Base-by-base conservation (phyloP, 2,797 vertebrate genomes). In the Myripristis jacobus region DNA sequence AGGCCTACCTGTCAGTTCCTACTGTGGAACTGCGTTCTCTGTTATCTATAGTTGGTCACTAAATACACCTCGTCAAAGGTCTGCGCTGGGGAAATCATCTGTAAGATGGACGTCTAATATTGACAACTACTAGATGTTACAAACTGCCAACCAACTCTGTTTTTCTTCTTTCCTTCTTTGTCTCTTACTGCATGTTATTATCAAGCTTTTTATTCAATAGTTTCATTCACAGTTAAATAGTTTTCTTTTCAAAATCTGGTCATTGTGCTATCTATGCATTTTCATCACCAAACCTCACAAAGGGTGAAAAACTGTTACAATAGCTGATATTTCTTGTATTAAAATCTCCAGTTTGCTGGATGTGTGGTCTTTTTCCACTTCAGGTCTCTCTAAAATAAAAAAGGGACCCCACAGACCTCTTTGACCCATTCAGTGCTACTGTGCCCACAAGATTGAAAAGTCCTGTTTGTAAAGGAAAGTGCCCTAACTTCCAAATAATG, bases 181-280 rank as follows among this genome's bases (percentile, higher is more conserved):
- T 77, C 54, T 72, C 63, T 73, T 73, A 75, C 83, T 80, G 84
- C 84, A 79, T 75, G 82, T 87, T 86, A 69, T 73, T 25, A 77
- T 80, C 66, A 79, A 55, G 77, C 66, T 41, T 61, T 69, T 73
- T 31, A 60, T 74, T 82, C 77, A 63, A 77, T 81, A 56, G 60
- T 72, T 72, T 75, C 38, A 59, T 80, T 88, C 54, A 66, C 55
- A 75, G 62, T 89, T 91, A 84, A 87, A 88, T 86, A 86, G 64
- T 77, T 57, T 57, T 74, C 53, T 80, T 78, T 71, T 41, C 65
- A 52, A 74, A 53, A 61, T 66, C 73, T 76, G 74, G 76, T 69
- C 62, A 44, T 59, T 83, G 82, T 79, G 75, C 75, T 66, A 80
- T 70, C 71, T 82, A 84, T 77, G 80, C 2, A 19, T 80, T 82